phyloP scores from a whole-genome alignment of 1,140 invertebrate genomes.

The Frieseomelitta varia region DNA sequence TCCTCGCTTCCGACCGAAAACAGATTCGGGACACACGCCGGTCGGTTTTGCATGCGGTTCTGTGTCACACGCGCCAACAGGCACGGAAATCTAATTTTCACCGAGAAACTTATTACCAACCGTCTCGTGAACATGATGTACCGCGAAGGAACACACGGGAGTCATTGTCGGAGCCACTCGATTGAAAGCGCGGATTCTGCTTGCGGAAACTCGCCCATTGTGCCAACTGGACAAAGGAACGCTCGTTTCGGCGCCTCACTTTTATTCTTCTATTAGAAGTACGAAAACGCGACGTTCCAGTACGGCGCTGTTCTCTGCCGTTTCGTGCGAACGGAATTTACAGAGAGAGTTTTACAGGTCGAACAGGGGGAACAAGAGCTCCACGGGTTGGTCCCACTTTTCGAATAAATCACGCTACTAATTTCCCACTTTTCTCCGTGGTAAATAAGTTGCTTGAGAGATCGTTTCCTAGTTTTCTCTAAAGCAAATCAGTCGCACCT shows the following conservation, averaged over 20 bases:
- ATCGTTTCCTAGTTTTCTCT: background rate
- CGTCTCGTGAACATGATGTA: conserved; percentile 31
- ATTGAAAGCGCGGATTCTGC: background rate
- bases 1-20: conserved; percentile 59
- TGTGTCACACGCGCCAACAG: conserved; percentile 73
- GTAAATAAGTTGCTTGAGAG: background rate
- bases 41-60: conserved; percentile 75
- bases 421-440: background rate
- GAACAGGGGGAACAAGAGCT: background rate
- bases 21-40: conserved; percentile 74
- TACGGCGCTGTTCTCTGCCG: background rate
- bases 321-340: background rate
- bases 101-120: conserved; percentile 63
- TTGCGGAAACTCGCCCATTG: conserved; percentile 13
- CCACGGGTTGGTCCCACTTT: background rate
- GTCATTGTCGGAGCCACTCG: background rate
- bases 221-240: background rate
- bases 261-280: background rate
- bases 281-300: no score
- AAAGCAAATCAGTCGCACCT: background rate
- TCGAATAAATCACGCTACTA: background rate
- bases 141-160: background rate
- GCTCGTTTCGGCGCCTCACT: background rate
- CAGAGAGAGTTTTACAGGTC: background rate
- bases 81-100: conserved; percentile 79